Base-by-base conservation (phyloP, 2,797 vertebrate genomes). In the Rhinatrema bivittatum region DNA sequence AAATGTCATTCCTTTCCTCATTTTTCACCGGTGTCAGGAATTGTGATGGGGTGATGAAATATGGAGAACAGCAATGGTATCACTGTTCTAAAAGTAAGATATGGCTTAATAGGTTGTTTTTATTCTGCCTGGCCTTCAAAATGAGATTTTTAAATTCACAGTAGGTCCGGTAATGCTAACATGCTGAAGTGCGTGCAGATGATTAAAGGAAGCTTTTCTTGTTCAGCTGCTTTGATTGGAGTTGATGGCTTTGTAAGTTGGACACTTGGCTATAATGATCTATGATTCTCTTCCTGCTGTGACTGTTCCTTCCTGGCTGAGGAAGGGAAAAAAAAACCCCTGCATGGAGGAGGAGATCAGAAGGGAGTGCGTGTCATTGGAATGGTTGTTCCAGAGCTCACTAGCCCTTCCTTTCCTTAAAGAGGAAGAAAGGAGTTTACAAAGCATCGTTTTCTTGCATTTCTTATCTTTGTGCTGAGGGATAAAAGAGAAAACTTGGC, bases 251-350 rank as follows among this genome's bases (percentile, higher is more conserved):
- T 27, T 26, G 34, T 39, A 55, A 67, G 65, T 43, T 16, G 41
- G 68, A 65, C 51, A 41, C 53, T 69, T 21, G 16, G 59, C 38
- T 62, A 50, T 72, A 73, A 73, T 51, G 58, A 74, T 59, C 44
- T 43, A 42, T 46, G 45, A 59, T 67, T 53, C 28, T 43, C 33
- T 56, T 42, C 62, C 52, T 7, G 41, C 56, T 53, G 43, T 38
- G 52, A 53, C 61, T 60, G 5, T n/a, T 24, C 2, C 0, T 20
- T 46, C 43, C 42, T 6, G 5, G 54, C 50, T 35, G 43, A n/a
- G 27, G 50, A 33, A 58, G 39, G 50, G 38, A 34, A 34, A 48
- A n/a, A n/a, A n/a, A n/a, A n/a, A n/a, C n/a, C n/a, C n/a, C 25
- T 42, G 26, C 32, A 3, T 7, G n/a, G 36, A 16, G 25, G 47